These are phyloP conservation scores for Scyliorhinus canicula DNA, from an alignment of 2,797 vertebrate genomes.

Conservation along the genomic window DNA sequence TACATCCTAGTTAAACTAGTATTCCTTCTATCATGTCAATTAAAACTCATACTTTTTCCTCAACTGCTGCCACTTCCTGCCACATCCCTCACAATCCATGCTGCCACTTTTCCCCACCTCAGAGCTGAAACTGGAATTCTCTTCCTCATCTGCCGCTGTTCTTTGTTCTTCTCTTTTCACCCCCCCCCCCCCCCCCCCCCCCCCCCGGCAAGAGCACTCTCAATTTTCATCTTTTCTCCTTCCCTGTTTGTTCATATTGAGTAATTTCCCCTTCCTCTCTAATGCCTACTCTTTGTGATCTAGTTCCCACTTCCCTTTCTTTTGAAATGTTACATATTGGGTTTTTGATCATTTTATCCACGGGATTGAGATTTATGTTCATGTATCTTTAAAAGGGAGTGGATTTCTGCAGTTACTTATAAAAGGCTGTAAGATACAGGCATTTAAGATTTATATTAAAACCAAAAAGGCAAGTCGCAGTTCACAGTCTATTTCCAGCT, in stretches of 20 bases:
- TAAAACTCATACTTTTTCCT: not conserved
- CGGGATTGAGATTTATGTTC: not conserved
- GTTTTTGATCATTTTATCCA: not conserved
- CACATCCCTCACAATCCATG: not conserved
- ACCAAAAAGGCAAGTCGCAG: not conserved
- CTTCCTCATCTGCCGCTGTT: not conserved
- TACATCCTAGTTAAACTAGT: not conserved
- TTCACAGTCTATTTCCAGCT: not conserved
- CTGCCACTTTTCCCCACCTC: not conserved
- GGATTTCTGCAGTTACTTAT: not conserved
- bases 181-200: no score
- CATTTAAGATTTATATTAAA: not conserved
- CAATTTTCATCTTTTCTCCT: not conserved
- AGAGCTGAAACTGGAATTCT: not conserved
- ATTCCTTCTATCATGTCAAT: not conserved
- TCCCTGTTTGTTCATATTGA: not conserved
- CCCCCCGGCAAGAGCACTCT: not conserved
- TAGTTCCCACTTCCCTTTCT: not conserved
- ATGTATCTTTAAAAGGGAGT: not conserved
- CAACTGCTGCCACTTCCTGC: not conserved
- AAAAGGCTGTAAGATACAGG: not conserved
- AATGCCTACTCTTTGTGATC: not conserved
- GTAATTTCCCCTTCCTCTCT: not conserved
- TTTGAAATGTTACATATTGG: not conserved
- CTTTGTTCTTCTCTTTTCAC: no score